Conservation (phyloP, 2,888 invertebrate genomes). For the Euspilapteryx auroguttella region DNA sequence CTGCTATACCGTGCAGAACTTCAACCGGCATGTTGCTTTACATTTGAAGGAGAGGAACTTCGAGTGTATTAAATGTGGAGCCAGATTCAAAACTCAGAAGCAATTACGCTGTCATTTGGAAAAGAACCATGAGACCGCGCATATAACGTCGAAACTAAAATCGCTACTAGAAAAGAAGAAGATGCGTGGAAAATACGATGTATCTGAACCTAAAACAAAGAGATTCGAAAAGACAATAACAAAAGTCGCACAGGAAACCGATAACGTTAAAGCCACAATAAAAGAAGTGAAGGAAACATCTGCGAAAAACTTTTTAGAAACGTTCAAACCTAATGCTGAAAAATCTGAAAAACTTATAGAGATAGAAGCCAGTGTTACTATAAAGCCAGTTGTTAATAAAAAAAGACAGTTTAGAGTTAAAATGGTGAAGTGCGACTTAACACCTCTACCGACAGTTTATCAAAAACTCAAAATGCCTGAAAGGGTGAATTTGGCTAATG, state of each 20-base stretch:
- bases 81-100: constrained; percentile 18
- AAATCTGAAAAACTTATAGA: constrained; percentile 10
- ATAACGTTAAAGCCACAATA: constrained; percentile 14
- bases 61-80: constrained; percentile 31
- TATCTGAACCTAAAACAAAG: constrained; percentile 8
- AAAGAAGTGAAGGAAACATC: constrained; percentile 15
- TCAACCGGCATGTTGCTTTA: constrained; percentile 29
- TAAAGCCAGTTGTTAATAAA: constrained; percentile 12
- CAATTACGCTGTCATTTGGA: constrained; percentile 21
- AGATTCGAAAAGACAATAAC: constrained; percentile 22
- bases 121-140: constrained; percentile 23
- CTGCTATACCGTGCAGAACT: constrained; percentile 41
- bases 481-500: constrained; percentile 15
- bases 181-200: constrained; percentile 2
- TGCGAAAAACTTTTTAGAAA: constrained; percentile 36
- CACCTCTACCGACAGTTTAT: background rate
- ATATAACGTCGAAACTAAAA: constrained; percentile 33
- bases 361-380: constrained; percentile 10
- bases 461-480: constrained; percentile 23
- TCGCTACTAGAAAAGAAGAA: constrained; percentile 27
- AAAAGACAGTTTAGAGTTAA: constrained; percentile 17
- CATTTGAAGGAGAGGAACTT: constrained; percentile 22
- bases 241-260: constrained; percentile 13
- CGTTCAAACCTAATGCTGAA: constrained; percentile 26
- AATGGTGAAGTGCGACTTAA: constrained; percentile 19